phyloP scores from a whole-genome alignment of 2,888 invertebrate species.

The Apodemia zela region DNA sequence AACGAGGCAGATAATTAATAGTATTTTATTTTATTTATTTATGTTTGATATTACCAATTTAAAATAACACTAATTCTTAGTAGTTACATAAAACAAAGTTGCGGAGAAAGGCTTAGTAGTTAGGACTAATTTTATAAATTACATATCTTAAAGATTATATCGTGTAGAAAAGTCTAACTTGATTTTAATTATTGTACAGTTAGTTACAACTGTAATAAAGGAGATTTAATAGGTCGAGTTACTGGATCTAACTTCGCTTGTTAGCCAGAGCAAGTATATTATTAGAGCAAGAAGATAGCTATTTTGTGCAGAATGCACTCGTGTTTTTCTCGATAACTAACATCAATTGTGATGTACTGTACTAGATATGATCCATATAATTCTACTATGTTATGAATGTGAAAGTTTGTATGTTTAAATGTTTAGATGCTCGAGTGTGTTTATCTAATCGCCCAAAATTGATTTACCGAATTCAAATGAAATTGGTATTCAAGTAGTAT shows the following conservation, averaged over 20 bases:
- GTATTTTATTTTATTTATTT: not conserved
- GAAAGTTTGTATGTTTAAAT: too few species aligned
- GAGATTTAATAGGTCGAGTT: conserved; percentile 14
- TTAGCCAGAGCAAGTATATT: conserved; percentile 4
- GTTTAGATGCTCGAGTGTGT: too few species aligned
- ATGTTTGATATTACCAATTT: not conserved
- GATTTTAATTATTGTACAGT: conserved; percentile 8
- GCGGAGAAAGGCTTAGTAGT: not conserved
- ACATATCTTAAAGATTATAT: not conserved
- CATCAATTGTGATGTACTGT: not conserved
- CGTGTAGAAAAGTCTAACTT: conserved; percentile 6
- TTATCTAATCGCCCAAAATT: too few species aligned
- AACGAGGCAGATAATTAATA: too few species aligned
- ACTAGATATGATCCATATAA: not conserved
- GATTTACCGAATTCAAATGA: too few species aligned
- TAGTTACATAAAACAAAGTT: not conserved
- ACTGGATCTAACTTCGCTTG: conserved; percentile 15
- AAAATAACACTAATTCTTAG: not conserved
- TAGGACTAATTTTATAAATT: not conserved
- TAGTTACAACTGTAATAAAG: conserved; percentile 12
- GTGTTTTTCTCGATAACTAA: not conserved
- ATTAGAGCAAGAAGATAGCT: conserved; percentile 13
- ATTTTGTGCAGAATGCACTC: not conserved
- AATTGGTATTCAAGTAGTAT: too few species aligned
- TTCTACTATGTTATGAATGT: too few species aligned